phyloP scores from a whole-genome alignment of 2,113 vertebrate species.

The Monopterus albus region DNA sequence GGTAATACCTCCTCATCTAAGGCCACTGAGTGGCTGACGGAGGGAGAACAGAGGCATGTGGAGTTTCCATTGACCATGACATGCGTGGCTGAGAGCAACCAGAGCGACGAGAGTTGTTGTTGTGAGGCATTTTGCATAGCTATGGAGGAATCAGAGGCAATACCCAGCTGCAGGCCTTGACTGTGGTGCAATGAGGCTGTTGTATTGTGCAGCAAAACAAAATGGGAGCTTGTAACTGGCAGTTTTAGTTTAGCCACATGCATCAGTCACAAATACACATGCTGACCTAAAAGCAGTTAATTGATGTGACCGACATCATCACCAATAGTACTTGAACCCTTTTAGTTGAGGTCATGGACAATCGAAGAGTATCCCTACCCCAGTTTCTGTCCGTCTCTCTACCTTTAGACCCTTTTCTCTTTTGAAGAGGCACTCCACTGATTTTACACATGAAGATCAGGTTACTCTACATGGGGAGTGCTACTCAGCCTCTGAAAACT shows the following conservation, averaged over 20 bases:
- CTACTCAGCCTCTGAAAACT: background rate
- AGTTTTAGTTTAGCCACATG: constrained; percentile 6
- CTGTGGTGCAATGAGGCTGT: background rate
- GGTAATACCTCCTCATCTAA: constrained; percentile 31
- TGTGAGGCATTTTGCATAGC: constrained; percentile 25
- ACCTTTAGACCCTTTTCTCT: constrained; percentile 7
- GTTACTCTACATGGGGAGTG: background rate
- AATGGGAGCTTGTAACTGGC: background rate
- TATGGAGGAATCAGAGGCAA: constrained; percentile 7
- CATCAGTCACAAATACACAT: constrained; percentile 4
- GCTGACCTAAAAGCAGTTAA: constrained; percentile 41
- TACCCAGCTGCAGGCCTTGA: constrained; percentile 6
- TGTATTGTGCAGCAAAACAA: background rate
- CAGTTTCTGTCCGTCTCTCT: constrained; percentile 11
- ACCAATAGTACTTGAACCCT: constrained; percentile 36
- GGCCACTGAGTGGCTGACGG: constrained; percentile 20
- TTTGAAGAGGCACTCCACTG: constrained; percentile 9
- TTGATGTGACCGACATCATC: constrained; percentile 15
- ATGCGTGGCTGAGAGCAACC: background rate
- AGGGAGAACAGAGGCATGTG: constrained; percentile 29
- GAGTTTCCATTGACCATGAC: constrained; percentile 45
- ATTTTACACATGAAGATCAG: constrained; percentile 2
- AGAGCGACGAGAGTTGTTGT: background rate
- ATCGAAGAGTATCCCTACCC: constrained; percentile 22
- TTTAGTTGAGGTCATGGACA: constrained; percentile 31